Base-by-base conservation (phyloP, 2,113 vertebrate genomes). In the Cephalopterus ornatus region DNA sequence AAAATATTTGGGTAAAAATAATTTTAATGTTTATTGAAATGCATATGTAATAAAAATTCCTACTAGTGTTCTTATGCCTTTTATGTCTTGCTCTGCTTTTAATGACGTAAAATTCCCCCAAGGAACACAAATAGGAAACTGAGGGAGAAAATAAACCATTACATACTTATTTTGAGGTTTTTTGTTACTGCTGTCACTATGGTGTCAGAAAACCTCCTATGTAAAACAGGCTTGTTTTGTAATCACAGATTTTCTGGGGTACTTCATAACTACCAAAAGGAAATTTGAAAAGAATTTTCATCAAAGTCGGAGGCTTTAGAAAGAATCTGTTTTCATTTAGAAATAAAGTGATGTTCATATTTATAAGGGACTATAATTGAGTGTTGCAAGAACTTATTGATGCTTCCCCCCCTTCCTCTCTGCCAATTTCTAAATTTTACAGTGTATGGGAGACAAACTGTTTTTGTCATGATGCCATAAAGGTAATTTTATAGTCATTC, bases 401-500 rank as follows among this genome's bases (percentile, higher is more conserved):
- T 61, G 6, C 1, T 73, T 56, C 4, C 1, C 2, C 11, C 12
- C 5, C n/a, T n/a, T n/a, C n/a, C n/a, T n/a, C n/a, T n/a, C n/a
- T n/a, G n/a, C n/a, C 27, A 11, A 26, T 70, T 86, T 92, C 18
- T 70, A 50, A 61, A 13, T 39, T 24, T 59, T 68, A 15, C 11
- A 55, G 10, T 23, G 8, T 39, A 35, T 39, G 8, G 52, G 11
- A 52, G 20, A 71, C 73, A 28, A 87, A 72, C 3, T 83, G 7
- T 2, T 50, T 90, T 81, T 84, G 3, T 56, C 44, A 27, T 2
- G 3, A 47, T 19, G 24, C 21, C 21, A 61, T 53, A 62, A 56
- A 85, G 5, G 7, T 49, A 0, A 24, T 47, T 30, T 62, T 83
- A 44, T 28, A 55, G 21, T 71, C 1, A 47, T 77, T 82, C 14